Conservation (phyloP, 2,888 invertebrate genomes). For the Tenthredo livida region DNA sequence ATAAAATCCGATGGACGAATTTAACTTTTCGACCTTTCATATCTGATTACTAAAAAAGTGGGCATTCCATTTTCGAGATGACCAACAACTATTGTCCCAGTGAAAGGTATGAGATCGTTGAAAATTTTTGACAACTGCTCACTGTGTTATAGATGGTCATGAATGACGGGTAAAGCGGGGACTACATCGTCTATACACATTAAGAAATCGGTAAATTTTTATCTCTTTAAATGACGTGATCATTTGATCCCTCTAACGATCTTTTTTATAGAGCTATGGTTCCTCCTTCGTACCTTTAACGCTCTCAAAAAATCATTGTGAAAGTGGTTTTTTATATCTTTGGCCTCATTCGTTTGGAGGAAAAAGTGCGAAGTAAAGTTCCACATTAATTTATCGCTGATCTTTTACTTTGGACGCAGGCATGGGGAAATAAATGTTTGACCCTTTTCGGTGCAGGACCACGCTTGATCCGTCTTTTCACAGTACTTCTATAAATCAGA, state of each 20-base stretch:
- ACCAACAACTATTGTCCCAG: neutral
- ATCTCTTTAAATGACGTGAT: neutral
- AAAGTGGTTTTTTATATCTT: neutral
- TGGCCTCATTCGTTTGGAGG: neutral
- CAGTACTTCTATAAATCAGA: slow-evolving; percentile 6
- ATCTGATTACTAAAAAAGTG: neutral
- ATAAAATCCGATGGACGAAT: neutral
- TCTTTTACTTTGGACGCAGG: neutral
- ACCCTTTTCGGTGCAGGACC: slow-evolving; percentile 1
- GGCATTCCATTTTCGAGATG: neutral
- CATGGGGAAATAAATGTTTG: neutral
- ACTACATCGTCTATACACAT: neutral
- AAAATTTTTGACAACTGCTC: neutral
- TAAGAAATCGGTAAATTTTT: neutral
- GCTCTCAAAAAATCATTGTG: neutral
- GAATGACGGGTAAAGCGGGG: neutral
- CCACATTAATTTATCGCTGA: slow-evolving; percentile 25
- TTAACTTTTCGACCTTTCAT: neutral
- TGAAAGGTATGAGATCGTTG: slow-evolving; percentile 8
- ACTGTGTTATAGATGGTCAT: neutral
- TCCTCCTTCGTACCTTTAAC: neutral
- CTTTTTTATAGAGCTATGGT: neutral
- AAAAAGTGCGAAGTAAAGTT: neutral
- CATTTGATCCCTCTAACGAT: neutral
- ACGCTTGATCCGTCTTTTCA: slow-evolving; percentile 4